These are phyloP conservation scores for Eupithecia tripunctaria DNA, from an alignment of 2,888 invertebrate genomes.

Conservation along the genomic window DNA sequence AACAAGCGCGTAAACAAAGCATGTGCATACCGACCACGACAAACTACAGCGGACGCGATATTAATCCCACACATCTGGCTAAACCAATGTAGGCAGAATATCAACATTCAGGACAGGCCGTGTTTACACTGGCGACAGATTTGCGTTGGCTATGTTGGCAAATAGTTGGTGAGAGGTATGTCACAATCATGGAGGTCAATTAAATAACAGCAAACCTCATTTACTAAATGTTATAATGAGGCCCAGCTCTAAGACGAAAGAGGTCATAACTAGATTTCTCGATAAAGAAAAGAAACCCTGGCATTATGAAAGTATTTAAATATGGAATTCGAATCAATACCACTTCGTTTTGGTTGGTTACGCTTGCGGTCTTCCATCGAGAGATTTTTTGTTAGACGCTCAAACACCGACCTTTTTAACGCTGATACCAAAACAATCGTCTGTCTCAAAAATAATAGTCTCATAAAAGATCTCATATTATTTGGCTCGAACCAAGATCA, in stretches of 20 bases:
- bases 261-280: not conserved
- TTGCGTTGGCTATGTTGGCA: not conserved
- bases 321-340: not conserved
- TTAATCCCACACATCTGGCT: slow-evolving; percentile 31
- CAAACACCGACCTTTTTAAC: not conserved
- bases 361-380: not conserved
- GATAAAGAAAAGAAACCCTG: not conserved
- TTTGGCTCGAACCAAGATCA: too few relatives aligned
- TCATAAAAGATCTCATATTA: not conserved
- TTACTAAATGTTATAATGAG: not conserved
- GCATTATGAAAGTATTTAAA: not conserved
- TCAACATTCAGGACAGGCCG: not conserved
- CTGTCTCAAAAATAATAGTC: not conserved
- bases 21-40: slow-evolving; percentile 27
- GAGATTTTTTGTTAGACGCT: not conserved
- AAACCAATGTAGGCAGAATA: slow-evolving; percentile 34
- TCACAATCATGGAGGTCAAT: not conserved
- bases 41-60: slow-evolving; percentile 26
- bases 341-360: not conserved
- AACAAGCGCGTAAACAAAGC: slow-evolving; percentile 26
- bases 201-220: not conserved
- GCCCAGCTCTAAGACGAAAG: not conserved
- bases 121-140: slow-evolving; percentile 3
- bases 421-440: not conserved
- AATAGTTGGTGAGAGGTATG: not conserved